A percentile compares a stretch with the other conserved stretches of the same genome.
Evolutionary conservation across 2,797 vertebrate genomes (phyloP).

Genomic region (Miichthys miiuy): DNA sequence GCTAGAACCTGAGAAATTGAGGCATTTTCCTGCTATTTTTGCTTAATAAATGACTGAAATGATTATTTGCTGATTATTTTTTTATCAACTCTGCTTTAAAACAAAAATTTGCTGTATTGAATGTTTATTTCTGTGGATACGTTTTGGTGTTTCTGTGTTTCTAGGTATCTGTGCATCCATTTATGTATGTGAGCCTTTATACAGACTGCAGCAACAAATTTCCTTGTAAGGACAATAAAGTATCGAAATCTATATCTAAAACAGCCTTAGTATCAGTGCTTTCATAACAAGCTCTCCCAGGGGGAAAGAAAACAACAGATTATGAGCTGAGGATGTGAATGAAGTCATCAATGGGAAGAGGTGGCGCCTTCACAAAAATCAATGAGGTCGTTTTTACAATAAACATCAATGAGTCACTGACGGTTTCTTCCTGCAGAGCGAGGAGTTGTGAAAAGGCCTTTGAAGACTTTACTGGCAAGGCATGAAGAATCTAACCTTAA

Average conservation of each 20-base stretch:
- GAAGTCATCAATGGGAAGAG: neutral
- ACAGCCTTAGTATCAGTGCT: neutral
- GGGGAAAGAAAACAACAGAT: neutral
- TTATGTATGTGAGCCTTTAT: too few species aligned
- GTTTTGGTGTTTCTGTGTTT: too few species aligned
- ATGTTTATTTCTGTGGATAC: too few species aligned
- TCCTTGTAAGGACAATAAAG: too few species aligned
- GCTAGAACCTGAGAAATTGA: neutral
- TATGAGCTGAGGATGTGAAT: neutral
- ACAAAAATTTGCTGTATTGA: too few species aligned
- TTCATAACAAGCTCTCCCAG: conserved; percentile 2
- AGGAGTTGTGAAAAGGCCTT: conserved; percentile 20
- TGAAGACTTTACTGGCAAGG: conserved; percentile 24
- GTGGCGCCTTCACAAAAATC: conserved; percentile 3
- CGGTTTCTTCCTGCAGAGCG: neutral
- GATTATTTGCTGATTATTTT: neutral
- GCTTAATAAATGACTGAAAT: neutral
- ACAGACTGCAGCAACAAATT: too few species aligned
- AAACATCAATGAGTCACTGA: conserved; percentile 11
- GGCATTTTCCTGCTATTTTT: too few species aligned
- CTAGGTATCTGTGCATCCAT: too few species aligned
- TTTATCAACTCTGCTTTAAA: too few species aligned
- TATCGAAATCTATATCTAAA: neutral
- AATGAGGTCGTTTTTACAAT: conserved; percentile 5
- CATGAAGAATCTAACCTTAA: conserved; percentile 34